Evolutionary conservation across 2,888 invertebrate species (phyloP).

Genomic region (Micropterix aruncella): DNA sequence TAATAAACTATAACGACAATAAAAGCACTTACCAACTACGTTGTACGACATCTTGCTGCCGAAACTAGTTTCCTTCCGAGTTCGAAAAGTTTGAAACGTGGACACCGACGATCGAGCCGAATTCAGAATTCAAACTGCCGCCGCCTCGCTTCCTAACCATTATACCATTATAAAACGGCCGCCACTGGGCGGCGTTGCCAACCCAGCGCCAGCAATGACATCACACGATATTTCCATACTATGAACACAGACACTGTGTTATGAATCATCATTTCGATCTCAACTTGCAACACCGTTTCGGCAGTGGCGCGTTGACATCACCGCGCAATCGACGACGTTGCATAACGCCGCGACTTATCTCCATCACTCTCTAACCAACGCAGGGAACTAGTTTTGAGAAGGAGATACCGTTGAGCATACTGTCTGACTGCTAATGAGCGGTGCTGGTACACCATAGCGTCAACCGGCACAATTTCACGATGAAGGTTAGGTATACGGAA

Average conservation of each 20-base stretch:
- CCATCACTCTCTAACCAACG: not conserved
- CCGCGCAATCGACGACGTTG: not conserved
- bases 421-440: too few species aligned
- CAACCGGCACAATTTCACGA: too few species aligned
- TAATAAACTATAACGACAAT: too few species aligned
- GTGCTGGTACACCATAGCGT: too few species aligned
- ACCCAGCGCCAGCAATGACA: too few species aligned
- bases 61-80: not conserved
- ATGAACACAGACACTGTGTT: too few species aligned
- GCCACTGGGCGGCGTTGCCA: too few species aligned
- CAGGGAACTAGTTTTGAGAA: not conserved
- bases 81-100: not conserved
- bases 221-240: too few species aligned
- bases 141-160: too few species aligned
- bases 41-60: not conserved
- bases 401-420: too few species aligned
- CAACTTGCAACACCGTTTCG: not conserved
- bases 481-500: too few species aligned
- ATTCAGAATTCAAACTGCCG: not conserved
- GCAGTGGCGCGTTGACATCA: not conserved
- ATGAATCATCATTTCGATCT: not conserved
- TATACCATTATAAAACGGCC: too few species aligned
- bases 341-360: not conserved
- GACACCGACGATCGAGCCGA: not conserved
- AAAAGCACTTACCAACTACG: not conserved